Evolutionary conservation across 1,140 invertebrate genomes (phyloP), one percentile per base, ranked within the genome.

Genomic region (Pseudomyrmex concolor): DNA sequence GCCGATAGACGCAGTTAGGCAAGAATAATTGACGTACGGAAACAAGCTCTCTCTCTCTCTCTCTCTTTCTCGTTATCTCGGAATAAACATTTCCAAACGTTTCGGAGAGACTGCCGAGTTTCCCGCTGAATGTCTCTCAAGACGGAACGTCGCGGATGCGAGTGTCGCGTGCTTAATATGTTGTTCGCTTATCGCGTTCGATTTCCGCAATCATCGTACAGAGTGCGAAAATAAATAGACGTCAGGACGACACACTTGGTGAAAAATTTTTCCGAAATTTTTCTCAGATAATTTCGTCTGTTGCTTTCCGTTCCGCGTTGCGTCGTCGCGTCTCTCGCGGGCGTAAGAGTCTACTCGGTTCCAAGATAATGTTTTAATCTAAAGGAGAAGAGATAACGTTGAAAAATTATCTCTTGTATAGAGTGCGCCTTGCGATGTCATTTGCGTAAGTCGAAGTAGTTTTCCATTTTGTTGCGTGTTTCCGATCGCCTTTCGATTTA

Each of bases 11-110:
- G 10, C 60, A 12, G 4, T 48, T 34, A 3, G 51, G 13, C 17
- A 34, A 45, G 34, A 12, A 13, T 45, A 22, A 73, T 9, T 25
- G 71, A 72, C 8, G 59, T 45, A 66, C 12, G 45, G 43, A 76
- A 22, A 51, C 45, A 12, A 54, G 50, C 3, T 50, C 15, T 25
- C 15, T 15, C 34, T 64, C 34, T 19, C 34, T 34, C 34, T 34
- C 34, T 34, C 22, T n/a, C 34, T 66, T 12, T 19, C n/a, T 66
- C 15, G 25, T 77, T 77, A 77, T 66, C 17, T 22, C 12, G 73
- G 66, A n/a, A 63, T 25, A 15, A 54, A 13, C 60, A 15, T 76
- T 34, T 34, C 19, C 25, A 57, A 17, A 45, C 51, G 50, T 57
- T 68, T 70, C 34, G 54, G 19, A 17, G 34, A 43, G 34, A 43